These are phyloP conservation scores for Cancer borealis DNA, from an alignment of 2,888 invertebrate genomes.

Conservation along the genomic window DNA sequence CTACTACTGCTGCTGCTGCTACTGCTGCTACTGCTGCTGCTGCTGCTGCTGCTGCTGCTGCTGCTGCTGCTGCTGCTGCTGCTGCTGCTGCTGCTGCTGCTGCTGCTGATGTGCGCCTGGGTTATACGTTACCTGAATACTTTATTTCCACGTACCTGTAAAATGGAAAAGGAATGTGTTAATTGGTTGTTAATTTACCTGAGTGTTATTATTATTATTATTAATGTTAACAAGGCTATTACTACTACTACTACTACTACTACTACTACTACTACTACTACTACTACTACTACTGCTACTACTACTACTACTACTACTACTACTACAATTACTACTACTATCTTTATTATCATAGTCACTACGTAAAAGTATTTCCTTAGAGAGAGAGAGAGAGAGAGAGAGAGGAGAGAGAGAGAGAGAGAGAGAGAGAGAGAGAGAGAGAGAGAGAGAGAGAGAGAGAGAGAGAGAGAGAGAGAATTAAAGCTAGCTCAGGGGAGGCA, in stretches of 20 bases:
- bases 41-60: neutral
- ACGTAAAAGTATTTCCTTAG: neutral
- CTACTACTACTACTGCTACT: neutral
- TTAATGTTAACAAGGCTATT: neutral
- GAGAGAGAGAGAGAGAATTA: too few relatives aligned
- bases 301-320: slow-evolving; percentile 20
- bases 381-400: too few relatives aligned
- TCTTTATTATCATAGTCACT: neutral
- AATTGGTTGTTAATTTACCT: too few relatives aligned
- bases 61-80: neutral
- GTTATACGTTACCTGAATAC: too few relatives aligned
- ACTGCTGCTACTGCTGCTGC: neutral
- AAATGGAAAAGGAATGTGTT: too few relatives aligned
- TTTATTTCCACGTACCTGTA: too few relatives aligned
- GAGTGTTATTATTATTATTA: neutral
- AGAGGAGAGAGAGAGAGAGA: too few relatives aligned
- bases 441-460: too few relatives aligned
- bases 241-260: neutral
- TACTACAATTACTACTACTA: neutral
- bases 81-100: neutral
- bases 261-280: slow-evolving; percentile 18
- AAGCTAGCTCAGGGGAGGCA: too few relatives aligned
- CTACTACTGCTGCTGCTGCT: slow-evolving; percentile 20
- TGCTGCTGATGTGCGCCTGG: too few relatives aligned
- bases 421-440: too few relatives aligned